Conservation (phyloP, 37 sponge, comb jelly and placozoan species). For the Hexactinellida sp. region DNA sequence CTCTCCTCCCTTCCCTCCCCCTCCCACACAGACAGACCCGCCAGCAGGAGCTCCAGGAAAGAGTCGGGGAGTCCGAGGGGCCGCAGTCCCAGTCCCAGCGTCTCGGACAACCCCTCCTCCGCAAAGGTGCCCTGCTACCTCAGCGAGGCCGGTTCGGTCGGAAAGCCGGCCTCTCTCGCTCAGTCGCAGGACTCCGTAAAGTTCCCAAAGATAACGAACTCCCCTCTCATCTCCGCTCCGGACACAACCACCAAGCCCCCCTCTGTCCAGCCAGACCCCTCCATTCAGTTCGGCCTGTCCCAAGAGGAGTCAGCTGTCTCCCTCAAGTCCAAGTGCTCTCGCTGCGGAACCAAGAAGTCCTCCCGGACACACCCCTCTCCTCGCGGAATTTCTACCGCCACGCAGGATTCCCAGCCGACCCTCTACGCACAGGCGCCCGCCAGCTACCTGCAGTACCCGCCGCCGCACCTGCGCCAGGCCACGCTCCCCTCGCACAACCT, state of each 20-base stretch:
- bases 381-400: neutral
- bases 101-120: too few relatives aligned
- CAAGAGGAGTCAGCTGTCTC: neutral
- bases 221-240: neutral
- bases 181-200: neutral
- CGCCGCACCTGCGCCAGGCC: neutral
- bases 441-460: neutral
- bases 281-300: neutral
- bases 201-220: neutral
- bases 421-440: neutral
- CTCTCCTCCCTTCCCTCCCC: too few relatives aligned
- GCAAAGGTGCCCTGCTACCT: too few relatives aligned
- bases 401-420: neutral
- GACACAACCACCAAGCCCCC: neutral
- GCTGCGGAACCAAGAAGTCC: neutral
- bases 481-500: conserved; percentile 1
- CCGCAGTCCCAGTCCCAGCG: too few relatives aligned
- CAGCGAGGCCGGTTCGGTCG: too few relatives aligned
- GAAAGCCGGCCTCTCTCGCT: neutral
- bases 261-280: neutral
- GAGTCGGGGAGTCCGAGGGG: too few relatives aligned
- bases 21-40: neutral
- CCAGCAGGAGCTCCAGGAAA: too few relatives aligned
- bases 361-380: too few relatives aligned
- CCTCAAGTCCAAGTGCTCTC: neutral